phyloP scores from a whole-genome alignment of 2,113 vertebrate genomes.

The Cygnus buccinator region DNA sequence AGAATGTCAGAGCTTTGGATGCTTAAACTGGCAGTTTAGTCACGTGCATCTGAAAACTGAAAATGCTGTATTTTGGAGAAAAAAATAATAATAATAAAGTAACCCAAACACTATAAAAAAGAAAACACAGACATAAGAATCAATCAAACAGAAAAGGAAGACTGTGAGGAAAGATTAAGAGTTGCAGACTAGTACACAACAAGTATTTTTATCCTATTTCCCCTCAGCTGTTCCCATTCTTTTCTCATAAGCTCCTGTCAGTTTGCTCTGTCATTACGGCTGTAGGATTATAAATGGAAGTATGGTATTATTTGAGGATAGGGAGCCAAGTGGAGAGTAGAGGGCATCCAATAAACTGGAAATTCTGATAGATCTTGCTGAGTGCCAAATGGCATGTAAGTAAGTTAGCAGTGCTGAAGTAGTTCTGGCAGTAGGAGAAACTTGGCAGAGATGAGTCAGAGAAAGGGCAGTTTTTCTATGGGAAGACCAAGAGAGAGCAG shows the following conservation, averaged over 20 bases:
- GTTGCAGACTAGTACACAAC: neutral
- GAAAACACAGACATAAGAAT: neutral
- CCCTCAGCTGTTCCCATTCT: neutral
- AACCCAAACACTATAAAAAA: neutral
- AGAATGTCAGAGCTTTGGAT: neutral
- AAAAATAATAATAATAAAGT: neutral
- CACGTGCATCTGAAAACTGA: neutral
- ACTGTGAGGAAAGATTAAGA: neutral
- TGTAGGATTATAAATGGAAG: neutral
- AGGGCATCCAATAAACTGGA: slow-evolving; percentile 19
- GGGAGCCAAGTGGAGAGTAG: slow-evolving; percentile 6
- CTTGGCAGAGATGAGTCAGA: neutral
- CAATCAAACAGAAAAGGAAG: neutral
- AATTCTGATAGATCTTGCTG: slow-evolving; percentile 29
- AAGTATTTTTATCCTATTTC: neutral
- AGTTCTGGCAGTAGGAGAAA: neutral
- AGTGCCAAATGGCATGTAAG: neutral
- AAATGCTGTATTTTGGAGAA: neutral
- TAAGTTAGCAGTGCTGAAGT: neutral
- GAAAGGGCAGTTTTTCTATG: neutral
- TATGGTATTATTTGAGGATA: neutral
- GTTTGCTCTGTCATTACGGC: neutral
- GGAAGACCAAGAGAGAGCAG: neutral
- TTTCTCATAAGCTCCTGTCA: neutral
- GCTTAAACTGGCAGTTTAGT: neutral